These are phyloP conservation scores for Diceros bicornis DNA, from an alignment of 2,797 vertebrate genomes.

Conservation along the genomic window DNA sequence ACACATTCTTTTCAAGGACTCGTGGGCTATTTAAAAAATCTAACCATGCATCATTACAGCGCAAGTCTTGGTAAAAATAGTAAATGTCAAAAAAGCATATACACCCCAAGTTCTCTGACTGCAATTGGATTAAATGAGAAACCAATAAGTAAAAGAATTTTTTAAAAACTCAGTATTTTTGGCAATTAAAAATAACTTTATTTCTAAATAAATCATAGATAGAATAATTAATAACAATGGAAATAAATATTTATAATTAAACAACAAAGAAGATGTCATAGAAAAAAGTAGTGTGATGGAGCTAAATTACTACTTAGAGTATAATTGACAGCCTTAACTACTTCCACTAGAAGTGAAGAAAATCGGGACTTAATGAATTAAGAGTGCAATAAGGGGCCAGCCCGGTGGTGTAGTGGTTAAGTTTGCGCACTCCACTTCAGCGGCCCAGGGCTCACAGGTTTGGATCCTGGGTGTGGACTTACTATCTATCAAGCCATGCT, in stretches of 20 bases:
- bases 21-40: background rate
- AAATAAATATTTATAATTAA: conserved; percentile 31
- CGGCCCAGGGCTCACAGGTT: too few species aligned
- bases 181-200: conserved; percentile 37
- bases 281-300: background rate
- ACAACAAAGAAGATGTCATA: background rate
- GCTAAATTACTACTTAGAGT: background rate
- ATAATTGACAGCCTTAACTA: background rate
- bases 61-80: background rate
- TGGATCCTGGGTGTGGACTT: too few species aligned
- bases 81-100: background rate
- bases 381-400: background rate
- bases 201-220: conserved; percentile 17
- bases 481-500: too few species aligned
- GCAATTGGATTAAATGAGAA: background rate
- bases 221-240: background rate
- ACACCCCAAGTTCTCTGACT: background rate
- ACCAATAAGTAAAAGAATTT: background rate
- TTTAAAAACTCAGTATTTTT: conserved; percentile 10
- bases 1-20: background rate
- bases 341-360: background rate
- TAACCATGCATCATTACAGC: background rate
- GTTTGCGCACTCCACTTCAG: too few species aligned
- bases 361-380: background rate
- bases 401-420: too few species aligned